Base-by-base conservation (phyloP, 1,140 invertebrate genomes). In the Coboldia fuscipes region DNA sequence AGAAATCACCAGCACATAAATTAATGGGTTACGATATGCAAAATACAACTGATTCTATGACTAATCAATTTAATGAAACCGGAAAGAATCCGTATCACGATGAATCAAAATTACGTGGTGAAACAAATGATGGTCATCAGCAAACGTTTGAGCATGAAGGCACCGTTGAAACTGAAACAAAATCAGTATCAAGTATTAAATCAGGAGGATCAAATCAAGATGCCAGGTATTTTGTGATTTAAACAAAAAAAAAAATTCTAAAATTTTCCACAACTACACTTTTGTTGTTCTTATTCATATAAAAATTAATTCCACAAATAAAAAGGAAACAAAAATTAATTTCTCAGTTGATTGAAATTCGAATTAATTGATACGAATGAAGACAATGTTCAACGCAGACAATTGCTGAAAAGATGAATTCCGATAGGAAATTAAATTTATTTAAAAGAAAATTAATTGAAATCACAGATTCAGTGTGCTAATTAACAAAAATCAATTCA, bases 91-190 rank as follows among this genome's bases (percentile, higher is more conserved):
- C 19, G 13, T 21, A 10, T 20, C 44, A 22, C 38, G 49, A 3
- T 46, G 51, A 35, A 42, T 43, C 20, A 46, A 47, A n/a, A 45
- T 50, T 18, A 47, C 44, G 29, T 47, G 51, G 27, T 44, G 47
- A 40, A 47, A 48, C 37, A 27, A 27, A n/a, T 27, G 24, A 10
- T 5, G 24, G 6, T n/a, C n/a, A n/a, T n/a, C n/a, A n/a, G n/a
- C n/a, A n/a, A n/a, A n/a, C n/a, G 16, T 31, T 31, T 51, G 79
- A 83, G 57, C 59, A 77, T 34, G 77, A 81, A 39, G 76, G 76
- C 18, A 85, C 85, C 56, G 74, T 84, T 34, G 81, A 88, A 50
- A 78, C 74, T 8, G 70, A 55, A 44, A 71, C 60, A 38, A 72
- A 64, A 57, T 73, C 57, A 46, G 72, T 61, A 46, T 70, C 56